A percentile compares a stretch with the other conserved stretches of the same genome.
These are phyloP conservation scores for Limulus polyphemus DNA, from an alignment of 2,888 invertebrate genomes.

Conservation along the genomic window DNA sequence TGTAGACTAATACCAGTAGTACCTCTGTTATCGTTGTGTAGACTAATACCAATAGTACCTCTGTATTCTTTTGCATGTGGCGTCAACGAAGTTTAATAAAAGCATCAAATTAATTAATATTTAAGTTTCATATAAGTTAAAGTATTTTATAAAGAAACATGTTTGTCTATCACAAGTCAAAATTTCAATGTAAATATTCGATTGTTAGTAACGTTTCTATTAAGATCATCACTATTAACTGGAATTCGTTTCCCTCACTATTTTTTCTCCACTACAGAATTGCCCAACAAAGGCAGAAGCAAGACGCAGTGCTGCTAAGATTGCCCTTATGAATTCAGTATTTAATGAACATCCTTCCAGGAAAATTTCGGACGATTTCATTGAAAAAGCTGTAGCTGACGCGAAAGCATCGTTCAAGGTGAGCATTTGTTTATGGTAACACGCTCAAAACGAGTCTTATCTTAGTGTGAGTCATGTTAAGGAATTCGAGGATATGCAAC, in stretches of 20 bases:
- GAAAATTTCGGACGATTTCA: slow-evolving; percentile 82
- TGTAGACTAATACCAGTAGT: too few relatives aligned
- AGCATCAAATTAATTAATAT: too few relatives aligned
- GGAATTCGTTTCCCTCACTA: background rate
- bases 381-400: slow-evolving; percentile 81
- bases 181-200: too few relatives aligned
- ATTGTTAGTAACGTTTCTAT: too few relatives aligned
- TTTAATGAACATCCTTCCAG: slow-evolving; percentile 91
- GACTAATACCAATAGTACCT: too few relatives aligned
- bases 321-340: slow-evolving; percentile 90
- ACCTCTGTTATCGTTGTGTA: too few relatives aligned
- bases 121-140: too few relatives aligned
- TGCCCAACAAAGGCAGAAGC: slow-evolving; percentile 92
- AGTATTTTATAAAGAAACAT: too few relatives aligned
- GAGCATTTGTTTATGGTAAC: slow-evolving; percentile 38
- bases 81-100: too few relatives aligned
- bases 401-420: slow-evolving; percentile 74
- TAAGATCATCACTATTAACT: too few relatives aligned
- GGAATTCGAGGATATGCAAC: background rate
- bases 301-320: slow-evolving; percentile 82
- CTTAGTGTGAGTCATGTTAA: background rate
- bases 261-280: slow-evolving; percentile 47
- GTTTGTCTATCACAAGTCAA: too few relatives aligned
- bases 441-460: background rate
- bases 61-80: too few relatives aligned